A percentile compares a stretch with the other conserved stretches of the same genome.
Evolutionary conservation across 2,797 vertebrate species (phyloP).

Genomic region (Bradypodion pumilum): DNA sequence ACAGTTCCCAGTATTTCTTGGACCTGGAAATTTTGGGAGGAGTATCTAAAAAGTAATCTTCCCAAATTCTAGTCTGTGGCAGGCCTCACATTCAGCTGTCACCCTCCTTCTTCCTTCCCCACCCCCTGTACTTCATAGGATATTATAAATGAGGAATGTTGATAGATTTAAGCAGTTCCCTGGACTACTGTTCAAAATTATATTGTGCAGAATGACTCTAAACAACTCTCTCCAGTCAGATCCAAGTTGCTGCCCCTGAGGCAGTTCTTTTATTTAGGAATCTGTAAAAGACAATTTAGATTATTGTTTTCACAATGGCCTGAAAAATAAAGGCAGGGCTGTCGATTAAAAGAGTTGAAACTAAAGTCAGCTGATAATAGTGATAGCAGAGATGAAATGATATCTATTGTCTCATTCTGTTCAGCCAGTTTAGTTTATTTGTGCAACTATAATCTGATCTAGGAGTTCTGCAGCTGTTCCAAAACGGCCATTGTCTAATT

Average conservation of each 20-base stretch:
- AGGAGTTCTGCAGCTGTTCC: neutral
- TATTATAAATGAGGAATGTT: neutral
- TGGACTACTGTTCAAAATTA: neutral
- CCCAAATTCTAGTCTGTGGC: no score
- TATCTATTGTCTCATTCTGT: neutral
- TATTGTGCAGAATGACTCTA: neutral
- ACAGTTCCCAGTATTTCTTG: no score
- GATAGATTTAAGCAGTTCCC: neutral
- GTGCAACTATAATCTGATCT: neutral
- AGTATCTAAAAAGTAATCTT: no score
- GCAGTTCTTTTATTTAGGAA: neutral
- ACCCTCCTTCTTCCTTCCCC: neutral
- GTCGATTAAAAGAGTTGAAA: neutral
- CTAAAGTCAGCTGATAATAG: neutral
- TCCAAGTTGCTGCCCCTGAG: neutral
- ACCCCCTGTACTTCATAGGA: neutral
- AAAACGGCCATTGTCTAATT: neutral
- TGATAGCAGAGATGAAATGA: neutral
- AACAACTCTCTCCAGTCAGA: neutral
- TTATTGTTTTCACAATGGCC: neutral
- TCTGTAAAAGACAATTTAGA: slow-evolving; percentile 2
- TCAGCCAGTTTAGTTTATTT: neutral
- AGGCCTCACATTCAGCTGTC: neutral
- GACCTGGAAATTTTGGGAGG: no score
- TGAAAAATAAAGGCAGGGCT: neutral